Evolutionary conservation across 2,113 vertebrate species (phyloP).

Genomic region (Pseudorhombus dupliciocellatus): DNA sequence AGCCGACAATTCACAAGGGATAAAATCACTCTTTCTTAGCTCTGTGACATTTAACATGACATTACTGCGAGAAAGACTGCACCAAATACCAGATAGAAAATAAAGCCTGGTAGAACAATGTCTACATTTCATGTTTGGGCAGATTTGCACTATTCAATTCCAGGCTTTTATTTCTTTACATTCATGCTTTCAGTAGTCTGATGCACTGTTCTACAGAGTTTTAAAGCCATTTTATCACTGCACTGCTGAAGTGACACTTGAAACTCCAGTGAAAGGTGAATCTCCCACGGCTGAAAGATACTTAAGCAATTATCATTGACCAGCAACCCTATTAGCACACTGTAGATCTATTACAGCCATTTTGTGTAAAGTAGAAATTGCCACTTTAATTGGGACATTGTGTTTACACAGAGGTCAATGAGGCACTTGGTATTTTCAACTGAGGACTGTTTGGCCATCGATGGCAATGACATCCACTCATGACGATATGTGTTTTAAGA

Average conservation of each 20-base stretch:
- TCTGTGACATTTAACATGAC: conserved; percentile 56
- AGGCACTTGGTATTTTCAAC: conserved; percentile 4
- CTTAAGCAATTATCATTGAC: conserved; percentile 38
- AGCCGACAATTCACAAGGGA: conserved; percentile 29
- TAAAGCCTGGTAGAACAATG: not conserved
- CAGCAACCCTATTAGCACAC: conserved; percentile 8
- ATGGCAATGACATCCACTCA: not conserved
- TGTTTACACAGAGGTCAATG: conserved; percentile 1
- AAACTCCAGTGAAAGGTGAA: not conserved
- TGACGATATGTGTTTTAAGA: not conserved
- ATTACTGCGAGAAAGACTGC: conserved; percentile 29
- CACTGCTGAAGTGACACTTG: not conserved
- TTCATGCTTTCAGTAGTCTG: not conserved
- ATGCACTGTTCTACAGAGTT: not conserved
- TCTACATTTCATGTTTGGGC: not conserved
- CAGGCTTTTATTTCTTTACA: not conserved
- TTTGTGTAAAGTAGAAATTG: conserved; percentile 11
- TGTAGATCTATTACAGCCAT: conserved; percentile 17
- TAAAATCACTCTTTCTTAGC: conserved; percentile 16
- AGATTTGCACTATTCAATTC: not conserved
- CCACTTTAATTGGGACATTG: not conserved
- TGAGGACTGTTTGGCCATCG: not conserved
- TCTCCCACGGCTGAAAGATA: not conserved
- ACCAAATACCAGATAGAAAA: conserved; percentile 15
- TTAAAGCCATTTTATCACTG: not conserved